Evolutionary conservation across 2,113 vertebrate species (phyloP).

Genomic region (Puma concolor): DNA sequence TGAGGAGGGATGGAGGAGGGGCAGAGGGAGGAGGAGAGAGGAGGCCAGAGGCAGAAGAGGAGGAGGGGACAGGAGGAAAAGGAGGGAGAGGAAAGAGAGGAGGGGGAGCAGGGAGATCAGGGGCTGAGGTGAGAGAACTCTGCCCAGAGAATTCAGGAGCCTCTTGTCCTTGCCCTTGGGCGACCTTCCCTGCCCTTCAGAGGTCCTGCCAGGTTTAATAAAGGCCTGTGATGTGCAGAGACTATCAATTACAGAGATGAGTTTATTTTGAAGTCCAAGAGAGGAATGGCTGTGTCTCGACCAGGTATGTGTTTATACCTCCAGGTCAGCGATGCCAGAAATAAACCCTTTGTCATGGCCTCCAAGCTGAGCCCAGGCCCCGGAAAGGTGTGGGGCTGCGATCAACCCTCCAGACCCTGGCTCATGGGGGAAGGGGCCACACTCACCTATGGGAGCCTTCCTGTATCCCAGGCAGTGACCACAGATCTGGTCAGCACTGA

Average conservation of each 20-base stretch:
- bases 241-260: constrained; percentile 59
- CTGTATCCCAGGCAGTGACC: accelerated
- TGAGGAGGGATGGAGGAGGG: background rate
- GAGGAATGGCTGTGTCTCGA: background rate
- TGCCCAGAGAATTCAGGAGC: background rate
- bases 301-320: constrained; percentile 65
- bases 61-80: accelerated
- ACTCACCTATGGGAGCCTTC: accelerated
- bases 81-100: accelerated
- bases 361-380: background rate
- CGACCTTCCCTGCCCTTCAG: background rate
- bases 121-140: background rate
- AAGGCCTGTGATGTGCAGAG: background rate
- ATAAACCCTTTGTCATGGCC: background rate
- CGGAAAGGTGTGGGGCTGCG: background rate
- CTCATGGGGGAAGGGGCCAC: background rate
- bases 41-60: accelerated
- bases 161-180: background rate
- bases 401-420: background rate
- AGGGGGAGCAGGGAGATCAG: background rate
- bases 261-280: constrained; percentile 74
- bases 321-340: background rate
- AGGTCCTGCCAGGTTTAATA: constrained; percentile 63
- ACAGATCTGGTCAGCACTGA: accelerated
- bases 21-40: too few relatives aligned